phyloP scores from a whole-genome alignment of 2,888 invertebrate species.

The Glyphotaelius pellucidus region DNA sequence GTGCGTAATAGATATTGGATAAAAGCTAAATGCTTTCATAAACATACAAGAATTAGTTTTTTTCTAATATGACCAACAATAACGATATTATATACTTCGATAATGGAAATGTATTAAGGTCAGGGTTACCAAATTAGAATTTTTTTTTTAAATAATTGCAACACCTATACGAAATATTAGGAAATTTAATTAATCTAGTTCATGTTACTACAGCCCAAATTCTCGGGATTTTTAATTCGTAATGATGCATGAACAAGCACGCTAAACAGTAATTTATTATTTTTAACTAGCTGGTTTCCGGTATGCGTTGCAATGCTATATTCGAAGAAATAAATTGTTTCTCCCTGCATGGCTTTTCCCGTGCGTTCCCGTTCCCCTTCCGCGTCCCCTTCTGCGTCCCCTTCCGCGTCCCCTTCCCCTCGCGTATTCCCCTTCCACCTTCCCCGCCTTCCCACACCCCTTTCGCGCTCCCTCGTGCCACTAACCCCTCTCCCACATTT shows the following conservation, averaged over 20 bases:
- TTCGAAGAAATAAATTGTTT: too few relatives aligned
- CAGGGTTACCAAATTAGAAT: neutral
- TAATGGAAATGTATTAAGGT: neutral
- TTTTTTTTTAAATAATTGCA: neutral
- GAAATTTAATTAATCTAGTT: neutral
- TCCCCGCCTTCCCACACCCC: too few relatives aligned
- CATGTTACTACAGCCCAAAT: neutral
- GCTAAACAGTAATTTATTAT: neutral
- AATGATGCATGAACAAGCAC: neutral
- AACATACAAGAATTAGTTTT: neutral
- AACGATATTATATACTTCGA: neutral
- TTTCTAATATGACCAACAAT: neutral
- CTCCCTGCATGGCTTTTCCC: too few relatives aligned
- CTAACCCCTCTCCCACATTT: too few relatives aligned
- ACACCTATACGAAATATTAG: neutral
- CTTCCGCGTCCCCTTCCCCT: too few relatives aligned
- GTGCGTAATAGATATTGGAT: neutral
- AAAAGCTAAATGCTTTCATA: neutral
- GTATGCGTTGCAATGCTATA: too few relatives aligned
- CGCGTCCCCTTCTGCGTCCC: too few relatives aligned
- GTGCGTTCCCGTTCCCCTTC: too few relatives aligned
- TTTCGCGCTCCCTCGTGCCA: too few relatives aligned
- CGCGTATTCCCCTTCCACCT: too few relatives aligned
- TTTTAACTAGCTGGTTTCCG: too few relatives aligned
- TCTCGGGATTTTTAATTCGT: neutral